Conservation (phyloP, 2,797 vertebrate species). For the Xenops minutus region DNA sequence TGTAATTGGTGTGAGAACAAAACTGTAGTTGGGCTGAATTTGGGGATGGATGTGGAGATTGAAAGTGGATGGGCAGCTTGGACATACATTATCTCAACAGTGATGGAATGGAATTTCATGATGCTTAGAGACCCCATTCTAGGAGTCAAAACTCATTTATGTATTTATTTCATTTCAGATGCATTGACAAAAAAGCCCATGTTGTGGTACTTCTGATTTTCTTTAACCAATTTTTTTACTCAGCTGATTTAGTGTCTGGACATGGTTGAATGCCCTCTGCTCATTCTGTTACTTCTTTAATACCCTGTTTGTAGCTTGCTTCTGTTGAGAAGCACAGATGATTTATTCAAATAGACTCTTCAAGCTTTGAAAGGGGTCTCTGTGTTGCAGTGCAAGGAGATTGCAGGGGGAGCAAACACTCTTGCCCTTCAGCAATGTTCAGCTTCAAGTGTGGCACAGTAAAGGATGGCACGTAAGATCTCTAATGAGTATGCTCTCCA, state of each 20-base stretch:
- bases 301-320: slow-evolving; percentile 16
- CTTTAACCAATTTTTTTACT: slow-evolving; percentile 21
- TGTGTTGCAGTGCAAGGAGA: background rate
- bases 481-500: background rate
- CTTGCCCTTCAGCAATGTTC: background rate
- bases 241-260: background rate
- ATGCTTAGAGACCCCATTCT: background rate
- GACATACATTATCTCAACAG: background rate
- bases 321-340: slow-evolving; percentile 12
- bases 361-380: slow-evolving; percentile 32
- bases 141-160: background rate
- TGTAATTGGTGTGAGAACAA: background rate
- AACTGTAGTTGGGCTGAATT: background rate
- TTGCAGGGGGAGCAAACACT: background rate
- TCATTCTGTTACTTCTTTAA: slow-evolving; percentile 41
- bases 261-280: slow-evolving; percentile 20
- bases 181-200: background rate
- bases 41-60: background rate
- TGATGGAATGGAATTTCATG: background rate
- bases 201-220: background rate
- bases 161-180: background rate
- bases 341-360: slow-evolving; percentile 42
- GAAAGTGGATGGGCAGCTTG: background rate
- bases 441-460: background rate
- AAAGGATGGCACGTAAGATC: background rate